Base-by-base conservation (phyloP, 2,113 vertebrate species). In the Esox niger region DNA sequence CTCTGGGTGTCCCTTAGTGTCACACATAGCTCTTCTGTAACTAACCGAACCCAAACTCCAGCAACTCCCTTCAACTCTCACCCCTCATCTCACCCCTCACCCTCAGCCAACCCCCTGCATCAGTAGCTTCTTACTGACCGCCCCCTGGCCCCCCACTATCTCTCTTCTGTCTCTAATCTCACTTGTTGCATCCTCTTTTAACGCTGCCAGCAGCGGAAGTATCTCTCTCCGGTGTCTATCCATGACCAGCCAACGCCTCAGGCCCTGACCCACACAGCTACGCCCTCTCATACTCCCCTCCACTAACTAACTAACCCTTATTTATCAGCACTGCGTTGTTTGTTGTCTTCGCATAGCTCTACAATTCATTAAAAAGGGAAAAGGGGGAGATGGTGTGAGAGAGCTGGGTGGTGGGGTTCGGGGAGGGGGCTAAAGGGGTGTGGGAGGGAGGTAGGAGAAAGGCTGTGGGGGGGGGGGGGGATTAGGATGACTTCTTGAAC, bases 401-500 rank as follows among this genome's bases (percentile, higher is more conserved):
- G 20, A 15, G 60, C 29, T n/a, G n/a, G n/a, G n/a, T n/a, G n/a
- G n/a, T n/a, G n/a, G n/a, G n/a, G n/a, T n/a, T n/a, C n/a, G n/a
- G n/a, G 68, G 33, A 6, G 31, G 32, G 56, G 20, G 30, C 31
- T 58, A 26, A 27, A 56, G 82, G 70, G 79, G 60, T 73, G n/a
- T 63, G 73, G 78, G 47, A n/a, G 49, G 25, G 62, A 35, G 46
- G 43, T 67, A 78, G 78, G 72, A 62, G 76, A 78, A 79, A 81
- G 77, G 81, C 77, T 82, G 82, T 77, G 76, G 81, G 82, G 80
- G 81, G 66, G 79, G 85, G 86, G 86, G 93, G 93, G 94, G 92
- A 93, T 91, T 92, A 94, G 92, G 95, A 96, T 97, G 95, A 98
- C 97, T 98, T 98, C 94, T 96, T 96, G 95, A 97, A 95, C 95